A percentile compares a stretch with the other conserved stretches of the same genome.
Evolutionary conservation across 1,140 invertebrate genomes (phyloP).

Genomic region (Cyclargus thomasi): DNA sequence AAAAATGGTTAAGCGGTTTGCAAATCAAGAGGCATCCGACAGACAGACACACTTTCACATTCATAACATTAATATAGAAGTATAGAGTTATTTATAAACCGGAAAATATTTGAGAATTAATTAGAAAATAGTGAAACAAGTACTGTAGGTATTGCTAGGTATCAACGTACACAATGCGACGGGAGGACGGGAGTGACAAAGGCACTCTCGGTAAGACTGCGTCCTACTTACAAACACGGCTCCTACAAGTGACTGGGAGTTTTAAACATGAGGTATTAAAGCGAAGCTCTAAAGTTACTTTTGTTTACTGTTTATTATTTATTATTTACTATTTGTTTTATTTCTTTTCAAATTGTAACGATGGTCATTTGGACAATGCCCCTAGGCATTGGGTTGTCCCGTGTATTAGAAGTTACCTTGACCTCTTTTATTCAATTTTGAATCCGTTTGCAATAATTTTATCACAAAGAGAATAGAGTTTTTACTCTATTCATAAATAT

Average conservation of each 20-base stretch:
- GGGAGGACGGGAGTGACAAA: constrained; percentile 15
- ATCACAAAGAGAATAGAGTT: too few relatives aligned
- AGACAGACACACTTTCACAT: too few relatives aligned
- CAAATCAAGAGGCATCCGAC: too few relatives aligned
- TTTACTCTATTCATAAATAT: too few relatives aligned
- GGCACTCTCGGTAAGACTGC: constrained; percentile 14
- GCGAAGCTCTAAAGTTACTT: neutral
- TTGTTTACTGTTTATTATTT: constrained; percentile 6
- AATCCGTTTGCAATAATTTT: too few relatives aligned
- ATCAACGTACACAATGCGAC: constrained; percentile 16
- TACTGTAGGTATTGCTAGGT: constrained; percentile 19
- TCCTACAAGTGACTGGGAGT: constrained; percentile 17
- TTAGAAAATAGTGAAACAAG: constrained; percentile 11
- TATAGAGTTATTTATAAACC: too few relatives aligned
- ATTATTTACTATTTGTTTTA: neutral
- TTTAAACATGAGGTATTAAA: constrained; percentile 18
- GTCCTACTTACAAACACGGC: constrained; percentile 22
- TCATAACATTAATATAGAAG: too few relatives aligned
- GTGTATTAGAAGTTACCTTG: too few relatives aligned
- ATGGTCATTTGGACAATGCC: too few relatives aligned
- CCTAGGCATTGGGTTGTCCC: too few relatives aligned
- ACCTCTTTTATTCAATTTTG: too few relatives aligned
- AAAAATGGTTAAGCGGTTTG: too few relatives aligned
- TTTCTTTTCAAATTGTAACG: neutral
- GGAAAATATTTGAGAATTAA: neutral